Base-by-base conservation (phyloP, 2,888 invertebrate genomes). In the Apodemia hepburni region DNA sequence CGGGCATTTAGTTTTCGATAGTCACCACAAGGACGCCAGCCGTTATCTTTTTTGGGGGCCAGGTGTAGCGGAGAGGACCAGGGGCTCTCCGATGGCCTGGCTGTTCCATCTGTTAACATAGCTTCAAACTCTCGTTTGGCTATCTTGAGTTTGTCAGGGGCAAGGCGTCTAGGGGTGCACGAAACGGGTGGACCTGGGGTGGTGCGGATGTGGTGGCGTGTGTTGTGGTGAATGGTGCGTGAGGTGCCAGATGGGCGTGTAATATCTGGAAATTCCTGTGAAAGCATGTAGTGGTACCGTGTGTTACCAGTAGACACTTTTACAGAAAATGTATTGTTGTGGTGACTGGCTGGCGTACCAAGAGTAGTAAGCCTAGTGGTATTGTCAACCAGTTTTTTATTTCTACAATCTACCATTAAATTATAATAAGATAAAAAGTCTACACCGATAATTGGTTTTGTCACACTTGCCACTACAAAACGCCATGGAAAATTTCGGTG, bases 11-110 rank as follows among this genome's bases (percentile, higher is more conserved):
- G 51, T 12, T 12, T 4, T 15, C 66, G 18, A 22, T 66, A 66
- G 38, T 66, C 66, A 12, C 67, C 67, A 47, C 64, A 65, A 15
- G 22, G 58, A 47, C 45, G 59, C 38, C 29, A 65, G 15, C 42
- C 59, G 5, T 59, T 71, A 17, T 65, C 64, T 58, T 71, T 70
- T 62, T 78, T 80, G 2, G 73, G 71, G 0, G 73, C 76, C 29
- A 78, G 63, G 63, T 78, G 78, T 0, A 80, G 68, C 3, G 75
- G 76, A 2, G 72, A 72, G 5, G 79, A 65, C 79, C 78, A 80
- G 2, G 72, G 45, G 27, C 59, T 59, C 22, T 59, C 38, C 0
- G 59, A 59, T 8, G 59, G 42, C 2, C 18, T 17, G 68, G 60
- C 72, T 70, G 8, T 69, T 45, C 18, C 71, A 70, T 47, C 69